Conservation (phyloP, 2,888 invertebrate genomes). For the Tridacna gigas region DNA sequence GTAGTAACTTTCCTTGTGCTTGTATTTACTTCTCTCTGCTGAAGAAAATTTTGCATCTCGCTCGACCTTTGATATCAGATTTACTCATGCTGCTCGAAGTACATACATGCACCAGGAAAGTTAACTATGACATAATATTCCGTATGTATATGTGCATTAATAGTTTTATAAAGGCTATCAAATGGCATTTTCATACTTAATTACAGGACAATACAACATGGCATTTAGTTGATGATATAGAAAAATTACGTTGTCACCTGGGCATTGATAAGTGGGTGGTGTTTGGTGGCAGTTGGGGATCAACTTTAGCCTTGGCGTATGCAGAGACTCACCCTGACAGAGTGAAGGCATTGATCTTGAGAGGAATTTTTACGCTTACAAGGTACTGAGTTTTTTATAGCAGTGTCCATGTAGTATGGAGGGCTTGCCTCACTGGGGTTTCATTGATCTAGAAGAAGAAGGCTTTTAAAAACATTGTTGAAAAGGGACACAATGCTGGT, state of each 20-base stretch:
- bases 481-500: neutral
- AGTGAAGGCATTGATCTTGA: conserved; percentile 80
- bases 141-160: too few species aligned
- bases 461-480: neutral
- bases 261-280: conserved; percentile 82
- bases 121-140: too few species aligned
- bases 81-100: too few species aligned
- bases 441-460: too few species aligned
- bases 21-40: too few species aligned
- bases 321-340: conserved; percentile 79
- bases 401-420: too few species aligned
- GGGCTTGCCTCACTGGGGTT: too few species aligned
- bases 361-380: conserved; percentile 80
- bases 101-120: too few species aligned
- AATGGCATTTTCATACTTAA: neutral
- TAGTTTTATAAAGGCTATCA: too few species aligned
- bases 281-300: conserved; percentile 84
- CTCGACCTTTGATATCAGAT: too few species aligned
- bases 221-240: conserved; percentile 82
- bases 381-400: conserved; percentile 57
- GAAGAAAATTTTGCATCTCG: too few species aligned
- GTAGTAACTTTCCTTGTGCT: too few species aligned
- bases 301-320: conserved; percentile 79
- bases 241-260: conserved; percentile 77
- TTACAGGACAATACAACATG: conserved; percentile 82